These are phyloP conservation scores for Dastarcus helophoroides DNA, from an alignment of 2,888 invertebrate species.

Conservation along the genomic window DNA sequence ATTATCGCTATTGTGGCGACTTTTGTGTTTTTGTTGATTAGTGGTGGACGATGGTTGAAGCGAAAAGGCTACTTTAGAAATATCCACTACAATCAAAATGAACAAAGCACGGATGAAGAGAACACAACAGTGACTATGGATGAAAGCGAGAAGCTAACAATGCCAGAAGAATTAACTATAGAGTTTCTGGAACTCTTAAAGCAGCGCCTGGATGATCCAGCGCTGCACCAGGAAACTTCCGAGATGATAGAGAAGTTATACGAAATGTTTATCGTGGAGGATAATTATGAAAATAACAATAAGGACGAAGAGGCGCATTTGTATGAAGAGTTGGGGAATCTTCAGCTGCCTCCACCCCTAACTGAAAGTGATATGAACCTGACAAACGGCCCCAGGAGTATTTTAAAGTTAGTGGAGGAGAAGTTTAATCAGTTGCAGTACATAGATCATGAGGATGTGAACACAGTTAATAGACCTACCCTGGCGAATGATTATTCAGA, in stretches of 20 bases:
- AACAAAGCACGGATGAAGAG: conserved; percentile 43
- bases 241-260: conserved; percentile 69
- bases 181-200: conserved; percentile 58
- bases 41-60: conserved; percentile 46
- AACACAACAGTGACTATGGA: conserved; percentile 29
- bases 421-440: conserved; percentile 36
- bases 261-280: conserved; percentile 61
- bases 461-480: conserved; percentile 25
- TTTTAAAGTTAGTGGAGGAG: conserved; percentile 49
- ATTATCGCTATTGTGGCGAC: conserved; percentile 43
- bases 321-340: conserved; percentile 33
- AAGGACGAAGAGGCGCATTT: conserved; percentile 36
- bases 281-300: conserved; percentile 48
- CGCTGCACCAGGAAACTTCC: conserved; percentile 60
- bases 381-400: conserved; percentile 41
- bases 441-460: conserved; percentile 21
- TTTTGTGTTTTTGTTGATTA: conserved; percentile 42
- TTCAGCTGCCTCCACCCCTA: conserved; percentile 31
- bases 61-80: conserved; percentile 45
- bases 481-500: conserved; percentile 45
- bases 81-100: conserved; percentile 42
- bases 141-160: conserved; percentile 35
- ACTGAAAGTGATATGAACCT: conserved; percentile 22
- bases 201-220: conserved; percentile 58
- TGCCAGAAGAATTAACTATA: conserved; percentile 63